Evolutionary conservation across 2,113 vertebrate species (phyloP).

Genomic region (Microtus ochrogaster): DNA sequence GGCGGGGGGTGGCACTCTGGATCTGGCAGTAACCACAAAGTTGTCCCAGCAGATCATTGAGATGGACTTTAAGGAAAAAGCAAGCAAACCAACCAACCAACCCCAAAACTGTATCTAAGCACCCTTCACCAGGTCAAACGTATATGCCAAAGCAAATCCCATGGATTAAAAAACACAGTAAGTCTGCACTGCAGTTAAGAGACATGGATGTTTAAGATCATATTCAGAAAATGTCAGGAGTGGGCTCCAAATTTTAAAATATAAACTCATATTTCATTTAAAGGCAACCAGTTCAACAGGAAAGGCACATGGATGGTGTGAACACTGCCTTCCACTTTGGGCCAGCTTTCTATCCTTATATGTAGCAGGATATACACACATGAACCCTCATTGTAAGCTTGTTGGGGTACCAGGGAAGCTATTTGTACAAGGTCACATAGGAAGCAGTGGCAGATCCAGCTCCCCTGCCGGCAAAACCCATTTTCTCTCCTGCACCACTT

Average conservation of each 20-base stretch:
- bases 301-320: not conserved
- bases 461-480: not conserved
- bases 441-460: not conserved
- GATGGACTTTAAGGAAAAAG: not conserved
- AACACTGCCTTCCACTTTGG: not conserved
- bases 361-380: not conserved
- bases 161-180: not conserved
- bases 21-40: not conserved
- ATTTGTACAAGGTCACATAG: not conserved
- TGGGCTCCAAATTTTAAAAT: slow-evolving; percentile 9
- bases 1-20: too few relatives aligned
- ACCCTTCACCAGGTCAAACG: not conserved
- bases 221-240: not conserved
- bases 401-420: not conserved
- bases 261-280: slow-evolving; percentile 29
- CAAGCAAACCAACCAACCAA: not conserved
- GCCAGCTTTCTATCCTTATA: not conserved
- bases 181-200: not conserved
- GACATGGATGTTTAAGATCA: not conserved
- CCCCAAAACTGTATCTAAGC: not conserved
- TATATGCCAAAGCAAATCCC: not conserved
- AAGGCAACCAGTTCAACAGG: not conserved
- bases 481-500: not conserved
- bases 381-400: not conserved
- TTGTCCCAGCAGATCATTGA: not conserved